Evolutionary conservation across 2,113 vertebrate genomes (phyloP), one percentile per base, ranked within the genome.

Genomic region (Archocentrus centrarchus): DNA sequence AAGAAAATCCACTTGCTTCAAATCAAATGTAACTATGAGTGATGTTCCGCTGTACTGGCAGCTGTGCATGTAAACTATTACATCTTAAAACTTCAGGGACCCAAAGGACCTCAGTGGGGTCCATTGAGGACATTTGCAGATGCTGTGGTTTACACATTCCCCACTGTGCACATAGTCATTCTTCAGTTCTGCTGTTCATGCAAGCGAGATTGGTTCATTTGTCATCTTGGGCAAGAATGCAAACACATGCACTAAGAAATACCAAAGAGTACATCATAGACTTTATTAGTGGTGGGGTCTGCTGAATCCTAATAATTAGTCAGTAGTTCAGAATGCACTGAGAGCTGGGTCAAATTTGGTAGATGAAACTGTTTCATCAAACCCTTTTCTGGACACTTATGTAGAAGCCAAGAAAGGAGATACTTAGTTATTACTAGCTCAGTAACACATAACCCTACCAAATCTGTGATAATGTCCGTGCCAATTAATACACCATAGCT

Each of bases 171-270:
- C 73, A 87, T 80, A 89, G 32, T 60, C 80, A 88, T 87, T 82
- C 80, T 87, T 81, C 81, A 88, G 50, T 87, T 60, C 39, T 75
- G 66, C 86, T 89, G 87, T 88, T 78, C 79, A 84, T 81, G 80
- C 82, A 86, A 84, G 84, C 79, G 81, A 89, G 75, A 76, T 77
- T 53, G 35, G 77, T 87, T 91, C 82, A 91, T 91, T 89, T 90
- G 87, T 91, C 90, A 91, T 88, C 81, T 84, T 62, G 83, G 79
- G 84, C 79, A 91, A 88, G 87, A 93, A 93, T 91, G 88, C 84
- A 90, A 92, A 93, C 83, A 92, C 62, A 73, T 78, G 76, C 63
- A 15, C 85, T 88, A 86, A 91, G 87, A 91, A 91, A 87, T 86
- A 88, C 84, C 87, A 92, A 86, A 44, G 47, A 44, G 86, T 76